Percentiles rank a stretch among this genome's conserved stretches.
Evolutionary conservation across 2,888 invertebrate genomes (phyloP).

Genomic region (Platynereis dumerilii): DNA sequence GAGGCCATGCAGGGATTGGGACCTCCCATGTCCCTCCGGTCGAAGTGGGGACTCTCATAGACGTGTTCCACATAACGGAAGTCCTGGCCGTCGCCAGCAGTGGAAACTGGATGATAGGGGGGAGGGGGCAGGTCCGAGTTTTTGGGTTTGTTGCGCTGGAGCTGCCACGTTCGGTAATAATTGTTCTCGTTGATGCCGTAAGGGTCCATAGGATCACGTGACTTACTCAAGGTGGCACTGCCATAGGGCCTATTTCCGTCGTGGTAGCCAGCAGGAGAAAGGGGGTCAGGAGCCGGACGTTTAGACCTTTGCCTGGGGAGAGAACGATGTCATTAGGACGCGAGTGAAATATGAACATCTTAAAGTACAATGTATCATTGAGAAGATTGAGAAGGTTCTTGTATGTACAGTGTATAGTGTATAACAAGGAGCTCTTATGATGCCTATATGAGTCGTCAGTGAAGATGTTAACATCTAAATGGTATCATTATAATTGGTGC

Average conservation of each 20-base stretch:
- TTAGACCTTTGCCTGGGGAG: slow-evolving; percentile 19
- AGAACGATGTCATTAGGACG: background rate
- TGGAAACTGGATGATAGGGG: slow-evolving; percentile 13
- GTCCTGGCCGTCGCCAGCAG: slow-evolving; percentile 12
- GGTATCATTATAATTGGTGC: no score
- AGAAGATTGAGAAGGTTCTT: background rate
- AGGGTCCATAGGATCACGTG: slow-evolving; percentile 14
- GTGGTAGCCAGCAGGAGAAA: slow-evolving; percentile 14
- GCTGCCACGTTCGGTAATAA: slow-evolving; percentile 42
- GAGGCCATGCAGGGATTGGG: no score
- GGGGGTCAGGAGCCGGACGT: slow-evolving; percentile 8
- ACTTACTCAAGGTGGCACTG: slow-evolving; percentile 12
- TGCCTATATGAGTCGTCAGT: no score
- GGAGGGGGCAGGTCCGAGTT: slow-evolving; percentile 14
- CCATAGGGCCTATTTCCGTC: background rate
- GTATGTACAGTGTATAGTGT: no score
- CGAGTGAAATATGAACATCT: background rate
- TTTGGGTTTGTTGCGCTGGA: slow-evolving; percentile 19
- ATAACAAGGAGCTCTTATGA: no score
- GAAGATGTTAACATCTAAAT: no score
- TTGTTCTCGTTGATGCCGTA: slow-evolving; percentile 36
- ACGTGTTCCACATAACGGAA: slow-evolving; percentile 34
- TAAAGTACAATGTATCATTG: background rate
- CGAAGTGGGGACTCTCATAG: slow-evolving; percentile 41
- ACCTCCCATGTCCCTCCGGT: slow-evolving; percentile 26